Evolutionary conservation across 2,797 vertebrate species (phyloP).

Genomic region (Muraenolepis orangiensis): DNA sequence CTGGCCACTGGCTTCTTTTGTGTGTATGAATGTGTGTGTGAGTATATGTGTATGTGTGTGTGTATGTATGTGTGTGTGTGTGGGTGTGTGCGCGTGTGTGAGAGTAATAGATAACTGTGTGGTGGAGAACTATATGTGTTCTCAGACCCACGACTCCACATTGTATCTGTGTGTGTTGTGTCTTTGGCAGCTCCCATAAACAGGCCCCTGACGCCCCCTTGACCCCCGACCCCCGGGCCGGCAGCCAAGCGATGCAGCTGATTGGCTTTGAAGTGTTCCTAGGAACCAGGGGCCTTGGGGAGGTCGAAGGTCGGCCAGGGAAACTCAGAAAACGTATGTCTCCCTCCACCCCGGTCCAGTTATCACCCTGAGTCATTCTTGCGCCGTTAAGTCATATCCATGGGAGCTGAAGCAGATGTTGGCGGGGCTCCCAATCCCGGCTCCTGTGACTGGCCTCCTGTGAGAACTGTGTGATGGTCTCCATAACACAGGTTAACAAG

Average conservation of each 20-base stretch:
- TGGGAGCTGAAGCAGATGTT: constrained; percentile 36
- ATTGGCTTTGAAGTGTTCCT: constrained; percentile 71
- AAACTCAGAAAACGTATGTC: constrained; percentile 52
- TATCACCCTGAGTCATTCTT: constrained; percentile 39
- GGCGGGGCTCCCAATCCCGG: too few species aligned
- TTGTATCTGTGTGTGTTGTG: constrained; percentile 24
- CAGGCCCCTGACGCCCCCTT: constrained; percentile 45
- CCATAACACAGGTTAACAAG: constrained; percentile 35
- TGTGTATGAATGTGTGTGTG: neutral
- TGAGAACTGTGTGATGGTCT: constrained; percentile 30
- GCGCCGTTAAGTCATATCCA: constrained; percentile 56
- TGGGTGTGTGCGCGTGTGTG: neutral
- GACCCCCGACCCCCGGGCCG: constrained; percentile 53
- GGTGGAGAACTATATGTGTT: neutral
- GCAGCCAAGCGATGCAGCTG: constrained; percentile 49
- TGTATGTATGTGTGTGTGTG: neutral
- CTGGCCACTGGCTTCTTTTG: too few species aligned
- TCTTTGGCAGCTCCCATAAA: constrained; percentile 43
- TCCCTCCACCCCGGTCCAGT: constrained; percentile 31
- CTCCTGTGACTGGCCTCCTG: too few species aligned
- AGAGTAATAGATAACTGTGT: neutral
- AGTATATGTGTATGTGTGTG: neutral
- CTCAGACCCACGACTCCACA: too few species aligned
- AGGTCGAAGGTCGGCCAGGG: constrained; percentile 61
- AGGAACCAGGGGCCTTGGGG: constrained; percentile 29